These are phyloP conservation scores for Gymnothorax javanicus DNA, from an alignment of 2,797 vertebrate genomes.

Conservation along the genomic window DNA sequence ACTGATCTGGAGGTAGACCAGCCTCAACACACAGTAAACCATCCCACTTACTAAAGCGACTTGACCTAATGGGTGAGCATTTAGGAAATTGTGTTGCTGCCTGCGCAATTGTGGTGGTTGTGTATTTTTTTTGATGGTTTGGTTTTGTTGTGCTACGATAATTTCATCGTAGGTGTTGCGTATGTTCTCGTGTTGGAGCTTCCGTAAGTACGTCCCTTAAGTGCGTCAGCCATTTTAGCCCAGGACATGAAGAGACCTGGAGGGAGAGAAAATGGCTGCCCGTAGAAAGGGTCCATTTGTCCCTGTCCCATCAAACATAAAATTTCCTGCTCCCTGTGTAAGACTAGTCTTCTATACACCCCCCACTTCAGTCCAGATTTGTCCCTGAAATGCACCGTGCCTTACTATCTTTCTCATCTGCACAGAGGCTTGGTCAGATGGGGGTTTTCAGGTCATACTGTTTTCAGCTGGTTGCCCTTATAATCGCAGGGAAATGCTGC, in stretches of 20 bases:
- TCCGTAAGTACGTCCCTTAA: conserved; percentile 28
- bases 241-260: conserved; percentile 21
- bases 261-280: conserved; percentile 50
- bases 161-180: background rate
- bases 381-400: background rate
- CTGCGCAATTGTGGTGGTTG: background rate
- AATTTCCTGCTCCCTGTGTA: conserved; percentile 29
- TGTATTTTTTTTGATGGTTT: background rate
- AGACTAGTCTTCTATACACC: background rate
- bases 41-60: background rate
- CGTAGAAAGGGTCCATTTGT: conserved; percentile 23
- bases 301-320: conserved; percentile 11
- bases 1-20: background rate
- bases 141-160: background rate
- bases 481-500: background rate
- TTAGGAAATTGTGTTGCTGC: background rate
- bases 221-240: conserved; percentile 52
- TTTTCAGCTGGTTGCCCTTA: conserved; percentile 8
- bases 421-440: background rate
- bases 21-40: background rate
- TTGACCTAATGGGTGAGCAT: background rate
- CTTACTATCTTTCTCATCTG: background rate
- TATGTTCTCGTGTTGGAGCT: background rate
- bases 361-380: background rate
- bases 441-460: conserved; percentile 1